These are phyloP conservation scores for Rhopalosiphum nymphaeae DNA, from an alignment of 2,888 invertebrate species.

Conservation along the genomic window DNA sequence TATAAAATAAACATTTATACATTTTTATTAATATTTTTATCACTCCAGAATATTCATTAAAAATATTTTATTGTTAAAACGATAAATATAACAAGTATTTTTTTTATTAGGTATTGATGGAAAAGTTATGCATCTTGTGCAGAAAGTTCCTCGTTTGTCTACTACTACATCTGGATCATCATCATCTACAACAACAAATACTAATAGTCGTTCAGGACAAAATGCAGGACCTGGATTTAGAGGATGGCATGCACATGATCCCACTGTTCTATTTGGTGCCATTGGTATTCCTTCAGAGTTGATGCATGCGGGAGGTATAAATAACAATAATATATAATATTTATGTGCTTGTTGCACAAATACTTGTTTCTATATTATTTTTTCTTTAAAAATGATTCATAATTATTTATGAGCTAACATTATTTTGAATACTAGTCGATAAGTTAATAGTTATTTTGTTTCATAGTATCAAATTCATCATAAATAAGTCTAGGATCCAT, in stretches of 20 bases:
- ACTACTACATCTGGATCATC: constrained; percentile 60
- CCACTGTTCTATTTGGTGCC: constrained; percentile 74
- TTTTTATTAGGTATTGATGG: constrained; percentile 82
- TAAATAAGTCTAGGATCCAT: background rate
- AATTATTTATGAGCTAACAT: background rate
- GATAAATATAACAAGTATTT: background rate
- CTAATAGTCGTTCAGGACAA: constrained; percentile 68
- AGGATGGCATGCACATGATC: constrained; percentile 62
- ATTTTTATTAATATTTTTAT: background rate
- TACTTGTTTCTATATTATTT: constrained; percentile 69
- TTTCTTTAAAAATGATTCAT: background rate
- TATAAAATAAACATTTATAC: background rate
- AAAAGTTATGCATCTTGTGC: constrained; percentile 93
- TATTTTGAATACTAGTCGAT: constrained; percentile 67
- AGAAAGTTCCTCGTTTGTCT: constrained; percentile 80
- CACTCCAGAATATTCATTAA: no score
- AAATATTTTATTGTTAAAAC: background rate
- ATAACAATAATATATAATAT: background rate
- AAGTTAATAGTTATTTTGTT: background rate
- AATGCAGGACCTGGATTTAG: constrained; percentile 60
- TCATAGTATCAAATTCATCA: background rate
- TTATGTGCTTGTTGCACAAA: background rate
- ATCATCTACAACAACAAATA: constrained; percentile 64
- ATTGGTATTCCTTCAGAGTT: constrained; percentile 74
- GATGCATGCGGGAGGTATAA: constrained; percentile 68